Percentiles rank a stretch among this genome's conserved stretches.
Evolutionary conservation across 2,113 vertebrate genomes (phyloP).

Genomic region (Carassius auratus): DNA sequence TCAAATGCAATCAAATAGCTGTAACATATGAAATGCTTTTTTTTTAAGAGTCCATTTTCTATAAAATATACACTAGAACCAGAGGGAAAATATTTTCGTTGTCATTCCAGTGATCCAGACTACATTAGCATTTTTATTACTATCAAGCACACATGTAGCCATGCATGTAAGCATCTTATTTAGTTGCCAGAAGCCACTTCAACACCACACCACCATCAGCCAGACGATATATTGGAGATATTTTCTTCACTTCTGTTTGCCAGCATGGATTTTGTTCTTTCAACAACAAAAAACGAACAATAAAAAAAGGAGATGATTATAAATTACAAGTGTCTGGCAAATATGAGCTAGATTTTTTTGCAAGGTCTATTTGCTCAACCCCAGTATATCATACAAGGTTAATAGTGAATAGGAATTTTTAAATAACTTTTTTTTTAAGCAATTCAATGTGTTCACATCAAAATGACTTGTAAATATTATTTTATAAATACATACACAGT

Average conservation of each 20-base stretch:
- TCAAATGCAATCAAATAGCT: constrained; percentile 44
- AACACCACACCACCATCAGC: neutral
- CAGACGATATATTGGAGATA: neutral
- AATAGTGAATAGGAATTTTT: neutral
- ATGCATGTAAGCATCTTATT: constrained; percentile 77
- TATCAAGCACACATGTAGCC: constrained; percentile 68
- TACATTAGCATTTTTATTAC: constrained; percentile 81
- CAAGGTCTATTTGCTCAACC: constrained; percentile 31
- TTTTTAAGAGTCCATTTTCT: constrained; percentile 16
- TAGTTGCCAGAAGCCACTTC: constrained; percentile 63
- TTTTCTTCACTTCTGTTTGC: neutral
- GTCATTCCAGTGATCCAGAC: constrained; percentile 70
- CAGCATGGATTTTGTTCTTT: constrained; percentile 15
- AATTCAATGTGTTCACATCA: neutral
- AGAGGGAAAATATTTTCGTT: constrained; percentile 47
- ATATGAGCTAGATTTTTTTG: constrained; percentile 44
- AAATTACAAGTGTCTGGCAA: constrained; percentile 40
- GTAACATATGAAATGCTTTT: constrained; percentile 28
- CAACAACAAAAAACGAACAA: neutral
- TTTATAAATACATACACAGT: too few relatives aligned
- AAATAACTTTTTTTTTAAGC: neutral
- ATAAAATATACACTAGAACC: constrained; percentile 50
- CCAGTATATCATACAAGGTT: neutral
- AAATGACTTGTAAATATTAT: too few relatives aligned
- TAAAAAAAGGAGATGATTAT: constrained; percentile 23